Evolutionary conservation across 2,888 invertebrate genomes (phyloP).

Genomic region (Habrosyne pyritoides): DNA sequence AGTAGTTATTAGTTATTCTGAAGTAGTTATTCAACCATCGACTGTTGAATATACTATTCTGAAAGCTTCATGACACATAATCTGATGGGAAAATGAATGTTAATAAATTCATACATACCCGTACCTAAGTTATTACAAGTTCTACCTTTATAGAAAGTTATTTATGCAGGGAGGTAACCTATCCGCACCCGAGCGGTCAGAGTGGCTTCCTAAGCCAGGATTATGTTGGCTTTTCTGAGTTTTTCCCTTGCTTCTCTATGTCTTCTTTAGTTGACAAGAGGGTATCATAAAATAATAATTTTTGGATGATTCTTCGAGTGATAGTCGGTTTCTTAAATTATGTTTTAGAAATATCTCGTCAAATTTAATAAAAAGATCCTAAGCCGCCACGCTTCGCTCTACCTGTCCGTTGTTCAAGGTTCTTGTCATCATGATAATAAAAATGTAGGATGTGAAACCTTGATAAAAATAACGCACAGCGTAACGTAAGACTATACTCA

Average conservation of each 20-base stretch:
- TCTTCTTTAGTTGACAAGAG: slow-evolving; percentile 23
- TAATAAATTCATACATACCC: background rate
- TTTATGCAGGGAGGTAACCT: slow-evolving; percentile 25
- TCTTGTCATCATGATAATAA: slow-evolving; percentile 19
- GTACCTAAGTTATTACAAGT: slow-evolving; percentile 14
- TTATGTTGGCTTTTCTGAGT: slow-evolving; percentile 46
- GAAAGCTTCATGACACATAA: background rate
- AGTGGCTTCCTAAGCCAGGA: slow-evolving; percentile 61
- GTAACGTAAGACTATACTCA: too few relatives aligned
- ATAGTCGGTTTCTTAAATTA: slow-evolving; percentile 12
- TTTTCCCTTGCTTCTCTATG: slow-evolving; percentile 34
- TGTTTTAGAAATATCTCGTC: slow-evolving; percentile 28
- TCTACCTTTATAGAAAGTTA: slow-evolving; percentile 12
- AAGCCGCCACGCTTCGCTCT: background rate
- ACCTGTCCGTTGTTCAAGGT: slow-evolving; percentile 17
- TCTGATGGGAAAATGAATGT: background rate
- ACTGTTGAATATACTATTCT: too few relatives aligned
- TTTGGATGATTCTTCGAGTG: slow-evolving; percentile 13
- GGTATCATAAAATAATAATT: too few relatives aligned
- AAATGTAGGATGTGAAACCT: slow-evolving; percentile 22
- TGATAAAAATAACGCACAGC: slow-evolving; percentile 45
- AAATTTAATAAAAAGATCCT: slow-evolving; percentile 4
- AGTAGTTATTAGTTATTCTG: too few relatives aligned
- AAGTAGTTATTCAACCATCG: background rate
- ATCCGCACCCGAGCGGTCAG: slow-evolving; percentile 25